Evolutionary conservation across 2,113 vertebrate genomes (phyloP).

Genomic region (Gallinago undulata): DNA sequence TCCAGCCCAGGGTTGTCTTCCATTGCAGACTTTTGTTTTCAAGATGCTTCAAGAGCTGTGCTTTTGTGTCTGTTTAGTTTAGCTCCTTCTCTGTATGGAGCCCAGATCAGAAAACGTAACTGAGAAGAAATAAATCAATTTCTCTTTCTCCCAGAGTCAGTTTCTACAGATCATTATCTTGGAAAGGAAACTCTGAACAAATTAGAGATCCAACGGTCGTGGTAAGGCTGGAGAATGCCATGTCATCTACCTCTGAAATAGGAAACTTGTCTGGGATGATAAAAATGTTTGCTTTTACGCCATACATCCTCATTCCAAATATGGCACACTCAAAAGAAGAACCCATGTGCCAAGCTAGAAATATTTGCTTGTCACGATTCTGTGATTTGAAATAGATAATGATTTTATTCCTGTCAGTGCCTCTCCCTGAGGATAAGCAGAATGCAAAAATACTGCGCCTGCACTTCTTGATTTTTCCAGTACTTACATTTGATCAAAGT

Average conservation of each 20-base stretch:
- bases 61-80: background rate
- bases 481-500: conserved; percentile 11
- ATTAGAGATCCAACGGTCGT: background rate
- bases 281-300: background rate
- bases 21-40: background rate
- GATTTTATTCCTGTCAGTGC: background rate
- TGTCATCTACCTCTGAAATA: background rate
- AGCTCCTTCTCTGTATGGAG: background rate
- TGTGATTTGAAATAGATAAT: background rate
- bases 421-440: background rate
- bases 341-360: background rate
- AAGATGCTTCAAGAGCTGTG: background rate
- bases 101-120: background rate
- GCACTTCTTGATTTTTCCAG: background rate
- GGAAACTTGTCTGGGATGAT: background rate
- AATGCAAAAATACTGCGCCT: background rate
- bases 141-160: background rate
- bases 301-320: background rate
- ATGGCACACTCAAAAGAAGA: background rate
- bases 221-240: background rate
- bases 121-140: background rate
- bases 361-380: background rate
- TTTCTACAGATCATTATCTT: background rate
- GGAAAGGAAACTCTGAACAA: background rate
- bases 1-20: background rate